A percentile compares a stretch with the other conserved stretches of the same genome.
These are phyloP conservation scores for Arctocebus calabarensis DNA, from an alignment of 2,797 vertebrate genomes.

Conservation along the genomic window DNA sequence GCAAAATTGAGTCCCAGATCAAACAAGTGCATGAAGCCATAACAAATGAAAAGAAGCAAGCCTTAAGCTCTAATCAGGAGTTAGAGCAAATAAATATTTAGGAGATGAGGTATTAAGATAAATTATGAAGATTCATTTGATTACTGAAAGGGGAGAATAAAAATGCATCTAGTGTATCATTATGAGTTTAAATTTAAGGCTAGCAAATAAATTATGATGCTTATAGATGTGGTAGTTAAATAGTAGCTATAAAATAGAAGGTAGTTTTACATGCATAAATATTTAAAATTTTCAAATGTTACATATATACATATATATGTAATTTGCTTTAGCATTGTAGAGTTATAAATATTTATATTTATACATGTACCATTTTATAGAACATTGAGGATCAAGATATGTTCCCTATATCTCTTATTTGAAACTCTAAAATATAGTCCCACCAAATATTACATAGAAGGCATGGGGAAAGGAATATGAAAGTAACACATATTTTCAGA, in stretches of 20 bases:
- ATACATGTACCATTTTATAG: not conserved
- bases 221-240: not conserved
- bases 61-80: not conserved
- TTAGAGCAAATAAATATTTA: not conserved
- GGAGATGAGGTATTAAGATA: not conserved
- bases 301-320: not conserved
- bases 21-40: not conserved
- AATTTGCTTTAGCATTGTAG: not conserved
- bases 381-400: not conserved
- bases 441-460: not conserved
- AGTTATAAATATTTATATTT: not conserved
- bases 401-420: not conserved
- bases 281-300: not conserved
- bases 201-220: not conserved
- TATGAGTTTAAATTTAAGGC: slow-evolving; percentile 41
- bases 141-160: not conserved
- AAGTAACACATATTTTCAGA: not conserved
- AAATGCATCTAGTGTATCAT: not conserved
- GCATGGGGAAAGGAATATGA: not conserved
- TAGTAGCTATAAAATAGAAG: slow-evolving; percentile 23
- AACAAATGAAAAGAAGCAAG: not conserved
- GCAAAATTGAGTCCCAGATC: not conserved
- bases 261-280: not conserved
- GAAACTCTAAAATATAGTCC: not conserved
- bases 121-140: not conserved